Base-by-base conservation (phyloP, 1,140 invertebrate species). In the Scaptomyza pallida region DNA sequence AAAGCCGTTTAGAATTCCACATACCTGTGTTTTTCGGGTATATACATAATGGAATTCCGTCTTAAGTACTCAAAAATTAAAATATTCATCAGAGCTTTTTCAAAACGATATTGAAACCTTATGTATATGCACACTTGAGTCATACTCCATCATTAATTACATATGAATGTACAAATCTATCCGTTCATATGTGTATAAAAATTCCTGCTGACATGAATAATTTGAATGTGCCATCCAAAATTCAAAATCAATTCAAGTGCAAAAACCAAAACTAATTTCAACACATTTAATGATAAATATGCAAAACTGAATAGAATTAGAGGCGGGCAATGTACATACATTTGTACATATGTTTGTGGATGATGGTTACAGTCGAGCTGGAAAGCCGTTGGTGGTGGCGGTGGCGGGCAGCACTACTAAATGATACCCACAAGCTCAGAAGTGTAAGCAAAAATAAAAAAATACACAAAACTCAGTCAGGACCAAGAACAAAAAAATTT, bases 251-350 rank as follows among this genome's bases (percentile, higher is more conserved):
- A 62, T 81, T 70, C 56, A 80, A 76, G 62, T 33, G 59, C 63
- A 70, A 51, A 72, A 59, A 45, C 75, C 70, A 75, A 33, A 75
- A 60, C 75, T 56, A 82, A 83, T 82, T 75, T 71, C 19, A 26
- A 21, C 48, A 55, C 55, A 76, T 68, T 50, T 41, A 41, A 68
- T 61, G 70, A 63, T 70, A 72, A 74, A 82, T 82, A 82, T 78
- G 70, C 79, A 74, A 77, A 77, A 65, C 55, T 77, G 64, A 57
- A 72, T 43, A 56, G 57, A 82, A 81, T 59, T 35, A 13, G 9
- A 21, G 48, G 33, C 15, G 26, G 33, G 60, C 30, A 51, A 52
- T 33, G 23, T 52, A 41, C 9, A 19, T 52, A 12, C 3, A 59
- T 48, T 23, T 55, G 64, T 15, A 23, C 15, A 23, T 40, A 17